Evolutionary conservation across 2,113 vertebrate genomes (phyloP), one percentile per base, ranked within the genome.

Genomic region (Anarrhichthys ocellatus): DNA sequence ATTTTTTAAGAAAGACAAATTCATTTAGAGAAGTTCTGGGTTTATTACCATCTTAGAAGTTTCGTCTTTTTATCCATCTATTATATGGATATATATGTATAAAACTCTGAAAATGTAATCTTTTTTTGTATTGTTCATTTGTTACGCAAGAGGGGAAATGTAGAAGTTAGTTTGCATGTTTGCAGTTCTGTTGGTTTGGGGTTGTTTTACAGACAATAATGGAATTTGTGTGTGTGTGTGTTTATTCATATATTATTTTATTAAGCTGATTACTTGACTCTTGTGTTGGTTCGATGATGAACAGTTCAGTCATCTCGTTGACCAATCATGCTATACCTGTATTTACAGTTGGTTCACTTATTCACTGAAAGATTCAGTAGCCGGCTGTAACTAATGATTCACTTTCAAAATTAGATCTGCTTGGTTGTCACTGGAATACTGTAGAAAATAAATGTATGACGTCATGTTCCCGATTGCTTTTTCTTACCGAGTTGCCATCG

Each of bases 391-490:
- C 52, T 76, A 58, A 27, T 46, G 36, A 87, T 76, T 81, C 46
- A 61, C 34, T 79, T 42, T 56, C 7, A 40, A 29, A 78, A 18
- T 73, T 29, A 24, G 5, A 56, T 80, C 46, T 73, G 76, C 36
- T 76, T 81, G 38, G 75, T 50, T 61, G 71, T 81, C 77, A 77
- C 74, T 87, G 77, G 66, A 88, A 75, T 44, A 63, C 38, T 52
- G 20, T 76, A 76, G 74, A 83, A 84, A 94, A 93, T 93, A 94
- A 93, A 94, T 34, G 40, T 46, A 42, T 69, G 42, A 36, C 32
- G 73, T 11, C n/a, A 34, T 27, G 17, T 46, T 59, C 7, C 20
- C 27, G 18, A 15, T 24, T 66, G 50, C 42, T 54, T 69, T 42
- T 40, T 73, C 15, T 52, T 61, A 18, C 29, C 24, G 10, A 75